A percentile compares a stretch with the other conserved stretches of the same genome.
phyloP scores from a whole-genome alignment of 2,797 vertebrate genomes.

The Enteromius trimaculatus region DNA sequence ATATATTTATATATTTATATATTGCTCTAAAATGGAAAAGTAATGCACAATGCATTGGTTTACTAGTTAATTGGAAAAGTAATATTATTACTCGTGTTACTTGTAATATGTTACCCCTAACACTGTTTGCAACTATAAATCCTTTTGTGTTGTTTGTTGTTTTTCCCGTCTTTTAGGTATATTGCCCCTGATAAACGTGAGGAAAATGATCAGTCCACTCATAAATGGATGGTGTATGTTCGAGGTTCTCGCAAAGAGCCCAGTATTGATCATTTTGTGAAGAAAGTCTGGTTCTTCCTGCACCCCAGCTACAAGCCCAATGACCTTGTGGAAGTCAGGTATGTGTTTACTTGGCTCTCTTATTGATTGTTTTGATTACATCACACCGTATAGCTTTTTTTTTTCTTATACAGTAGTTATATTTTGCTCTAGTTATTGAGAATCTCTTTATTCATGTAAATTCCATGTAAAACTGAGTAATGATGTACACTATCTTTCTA shows the following conservation, averaged over 20 bases:
- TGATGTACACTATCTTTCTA: not conserved
- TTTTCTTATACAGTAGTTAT: not conserved
- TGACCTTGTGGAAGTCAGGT: constrained; percentile 99
- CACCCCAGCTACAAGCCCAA: constrained; percentile 99
- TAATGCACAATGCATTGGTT: too few relatives aligned
- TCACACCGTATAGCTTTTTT: not conserved
- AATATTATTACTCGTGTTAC: too few relatives aligned
- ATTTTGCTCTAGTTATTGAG: not conserved
- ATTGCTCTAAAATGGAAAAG: too few relatives aligned
- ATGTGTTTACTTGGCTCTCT: constrained; percentile 61
- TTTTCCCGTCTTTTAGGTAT: constrained; percentile 78
- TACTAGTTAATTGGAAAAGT: too few relatives aligned
- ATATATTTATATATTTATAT: too few relatives aligned
- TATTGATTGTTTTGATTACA: not conserved
- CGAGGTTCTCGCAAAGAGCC: constrained; percentile 94
- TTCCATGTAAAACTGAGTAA: not conserved
- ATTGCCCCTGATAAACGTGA: constrained; percentile 98
- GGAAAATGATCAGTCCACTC: constrained; percentile 97
- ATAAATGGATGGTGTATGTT: constrained; percentile 99
- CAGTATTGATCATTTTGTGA: constrained; percentile 97
- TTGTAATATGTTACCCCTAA: too few relatives aligned
- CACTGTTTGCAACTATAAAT: not conserved
- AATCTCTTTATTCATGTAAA: not conserved
- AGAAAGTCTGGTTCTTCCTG: constrained; percentile 99
- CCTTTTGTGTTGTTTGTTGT: not conserved